phyloP scores from a whole-genome alignment of 2,888 invertebrate species.

The Habroteleia sp. region DNA sequence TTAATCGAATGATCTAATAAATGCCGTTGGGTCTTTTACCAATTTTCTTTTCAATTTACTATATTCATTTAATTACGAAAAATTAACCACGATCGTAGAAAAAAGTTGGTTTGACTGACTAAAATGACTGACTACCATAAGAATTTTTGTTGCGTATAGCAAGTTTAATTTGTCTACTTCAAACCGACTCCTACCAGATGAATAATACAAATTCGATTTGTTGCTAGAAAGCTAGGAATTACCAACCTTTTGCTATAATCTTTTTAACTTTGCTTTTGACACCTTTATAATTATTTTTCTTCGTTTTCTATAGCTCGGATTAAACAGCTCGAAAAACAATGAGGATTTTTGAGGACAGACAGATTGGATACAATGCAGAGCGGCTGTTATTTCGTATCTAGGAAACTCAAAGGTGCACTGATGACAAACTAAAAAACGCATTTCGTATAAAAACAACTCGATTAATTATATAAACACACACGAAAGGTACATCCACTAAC shows the following conservation, averaged over 20 bases:
- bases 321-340: conserved; percentile 38
- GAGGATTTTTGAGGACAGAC: conserved; percentile 43
- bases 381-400: conserved; percentile 60
- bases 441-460: conserved; percentile 56
- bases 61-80: neutral
- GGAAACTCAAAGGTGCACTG: conserved; percentile 80
- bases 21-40: conserved; percentile 1
- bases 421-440: conserved; percentile 68
- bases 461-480: conserved; percentile 61
- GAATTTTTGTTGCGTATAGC: too few relatives aligned
- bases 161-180: too few relatives aligned
- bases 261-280: neutral
- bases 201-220: too few relatives aligned
- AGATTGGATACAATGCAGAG: conserved; percentile 51
- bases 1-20: too few relatives aligned
- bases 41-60: conserved; percentile 11
- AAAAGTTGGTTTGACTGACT: too few relatives aligned
- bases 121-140: too few relatives aligned
- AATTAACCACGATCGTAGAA: too few relatives aligned
- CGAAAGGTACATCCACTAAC: conserved; percentile 59
- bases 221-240: too few relatives aligned
- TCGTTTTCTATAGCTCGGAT: conserved; percentile 22
- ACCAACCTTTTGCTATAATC: too few relatives aligned
- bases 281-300: conserved; percentile 46
- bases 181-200: too few relatives aligned